Percentiles rank a stretch among this genome's conserved stretches.
Evolutionary conservation across 2,113 vertebrate genomes (phyloP).

Genomic region (Shinisaurus crocodilurus): DNA sequence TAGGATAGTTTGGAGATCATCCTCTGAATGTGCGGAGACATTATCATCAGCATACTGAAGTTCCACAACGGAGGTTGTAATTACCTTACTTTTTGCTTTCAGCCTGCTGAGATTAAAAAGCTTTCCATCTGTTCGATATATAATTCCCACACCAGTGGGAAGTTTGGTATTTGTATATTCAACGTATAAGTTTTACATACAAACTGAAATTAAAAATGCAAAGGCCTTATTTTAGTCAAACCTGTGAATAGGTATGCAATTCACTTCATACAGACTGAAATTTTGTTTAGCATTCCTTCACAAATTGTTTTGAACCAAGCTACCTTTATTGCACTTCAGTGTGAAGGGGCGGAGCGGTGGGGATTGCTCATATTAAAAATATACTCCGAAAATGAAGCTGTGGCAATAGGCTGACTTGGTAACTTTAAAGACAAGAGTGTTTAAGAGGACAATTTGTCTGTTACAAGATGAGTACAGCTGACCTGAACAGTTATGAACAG

Average conservation of each 20-base stretch:
- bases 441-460: background rate
- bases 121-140: too few species aligned
- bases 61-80: too few species aligned
- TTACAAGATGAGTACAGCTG: background rate
- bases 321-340: background rate
- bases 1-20: too few species aligned
- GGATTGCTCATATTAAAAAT: background rate
- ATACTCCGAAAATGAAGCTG: background rate
- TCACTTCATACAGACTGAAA: background rate
- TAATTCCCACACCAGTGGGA: too few species aligned
- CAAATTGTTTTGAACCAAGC: background rate
- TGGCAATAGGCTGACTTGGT: background rate
- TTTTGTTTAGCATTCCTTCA: background rate
- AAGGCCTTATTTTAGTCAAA: background rate
- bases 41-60: too few species aligned
- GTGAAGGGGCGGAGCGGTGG: background rate
- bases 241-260: background rate
- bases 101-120: too few species aligned
- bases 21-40: too few species aligned
- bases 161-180: conserved; percentile 35
- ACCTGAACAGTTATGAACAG: background rate
- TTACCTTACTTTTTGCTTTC: too few species aligned
- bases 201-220: too few species aligned
- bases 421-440: conserved; percentile 10
- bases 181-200: background rate